Conservation (phyloP, 2,797 vertebrate genomes). For the Lepus oiostolus region DNA sequence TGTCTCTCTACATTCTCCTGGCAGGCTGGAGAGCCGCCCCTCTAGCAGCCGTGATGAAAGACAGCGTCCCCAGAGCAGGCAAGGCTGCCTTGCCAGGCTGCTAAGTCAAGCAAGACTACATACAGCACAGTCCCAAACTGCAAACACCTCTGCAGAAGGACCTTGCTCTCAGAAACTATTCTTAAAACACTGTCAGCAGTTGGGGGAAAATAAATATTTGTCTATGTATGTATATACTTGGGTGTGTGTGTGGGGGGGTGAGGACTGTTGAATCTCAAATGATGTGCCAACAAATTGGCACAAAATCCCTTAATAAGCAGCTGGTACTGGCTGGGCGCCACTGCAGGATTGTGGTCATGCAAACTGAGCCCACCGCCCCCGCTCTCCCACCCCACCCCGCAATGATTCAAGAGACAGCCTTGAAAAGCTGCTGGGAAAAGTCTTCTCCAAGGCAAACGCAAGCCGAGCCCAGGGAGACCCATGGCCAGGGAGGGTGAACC, state of each 20-base stretch:
- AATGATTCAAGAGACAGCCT: background rate
- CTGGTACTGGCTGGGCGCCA: conserved; percentile 84
- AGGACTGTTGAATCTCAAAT: conserved; percentile 77
- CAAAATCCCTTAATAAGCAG: conserved; percentile 81
- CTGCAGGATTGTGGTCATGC: conserved; percentile 82
- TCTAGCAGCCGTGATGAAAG: conserved; percentile 7
- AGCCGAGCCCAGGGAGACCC: background rate
- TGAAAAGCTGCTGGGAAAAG: conserved; percentile 6
- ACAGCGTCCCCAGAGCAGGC: background rate
- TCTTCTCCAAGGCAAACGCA: conserved; percentile 38
- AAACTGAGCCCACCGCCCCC: conserved; percentile 73
- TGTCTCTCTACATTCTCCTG: background rate
- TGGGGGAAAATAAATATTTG: conserved; percentile 84
- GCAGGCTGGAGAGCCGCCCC: background rate
- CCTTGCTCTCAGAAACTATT: conserved; percentile 86
- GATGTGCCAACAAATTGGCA: conserved; percentile 85
- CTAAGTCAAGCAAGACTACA: conserved; percentile 73
- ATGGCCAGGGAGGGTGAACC: background rate
- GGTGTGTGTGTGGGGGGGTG: conserved; percentile 8
- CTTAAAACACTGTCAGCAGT: conserved; percentile 87
- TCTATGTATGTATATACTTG: conserved; percentile 84
- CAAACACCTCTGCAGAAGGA: conserved; percentile 85
- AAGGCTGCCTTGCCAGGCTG: conserved; percentile 42
- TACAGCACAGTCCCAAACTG: conserved; percentile 79
- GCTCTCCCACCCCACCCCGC: no score